These are phyloP conservation scores for Dendroctonus ponderosae DNA, from an alignment of 1,140 invertebrate species.

Conservation along the genomic window DNA sequence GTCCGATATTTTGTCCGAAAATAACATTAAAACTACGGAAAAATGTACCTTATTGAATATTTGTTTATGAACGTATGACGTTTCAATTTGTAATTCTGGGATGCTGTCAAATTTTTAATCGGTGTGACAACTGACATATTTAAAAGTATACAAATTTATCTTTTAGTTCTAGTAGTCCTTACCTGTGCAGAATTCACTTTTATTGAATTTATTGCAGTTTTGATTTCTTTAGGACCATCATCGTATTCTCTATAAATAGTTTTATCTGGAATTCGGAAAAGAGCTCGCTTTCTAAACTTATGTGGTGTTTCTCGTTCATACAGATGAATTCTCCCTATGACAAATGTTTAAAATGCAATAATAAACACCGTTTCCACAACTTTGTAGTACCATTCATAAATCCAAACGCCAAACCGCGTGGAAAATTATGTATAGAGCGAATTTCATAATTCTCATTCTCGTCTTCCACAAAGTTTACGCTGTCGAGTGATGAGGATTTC, in stretches of 20 bases:
- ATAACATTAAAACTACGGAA: too few relatives aligned
- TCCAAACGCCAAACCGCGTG: constrained; percentile 63
- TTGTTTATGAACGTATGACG: too few relatives aligned
- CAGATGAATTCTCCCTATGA: constrained; percentile 54
- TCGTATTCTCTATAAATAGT: constrained; percentile 42
- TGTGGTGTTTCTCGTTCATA: constrained; percentile 65
- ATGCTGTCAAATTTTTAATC: too few relatives aligned
- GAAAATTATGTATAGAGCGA: constrained; percentile 55
- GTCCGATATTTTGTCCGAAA: too few relatives aligned
- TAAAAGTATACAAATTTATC: too few relatives aligned
- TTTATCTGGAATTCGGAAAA: constrained; percentile 59
- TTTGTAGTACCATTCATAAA: constrained; percentile 54
- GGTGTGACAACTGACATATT: too few relatives aligned
- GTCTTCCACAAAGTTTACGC: constrained; percentile 15
- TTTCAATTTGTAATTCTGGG: too few relatives aligned
- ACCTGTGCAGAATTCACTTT: constrained; percentile 34
- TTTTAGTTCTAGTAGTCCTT: too few relatives aligned
- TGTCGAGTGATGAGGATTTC: constrained; percentile 20
- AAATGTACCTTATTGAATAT: too few relatives aligned
- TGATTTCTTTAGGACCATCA: constrained; percentile 34
- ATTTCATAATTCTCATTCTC: constrained; percentile 48
- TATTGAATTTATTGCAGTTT: constrained; percentile 32
- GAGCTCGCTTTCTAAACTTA: constrained; percentile 59
- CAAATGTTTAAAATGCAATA: neutral
- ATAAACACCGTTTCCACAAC: neutral